Base-by-base conservation (phyloP, 2,888 invertebrate genomes). In the Tenthredo livida region DNA sequence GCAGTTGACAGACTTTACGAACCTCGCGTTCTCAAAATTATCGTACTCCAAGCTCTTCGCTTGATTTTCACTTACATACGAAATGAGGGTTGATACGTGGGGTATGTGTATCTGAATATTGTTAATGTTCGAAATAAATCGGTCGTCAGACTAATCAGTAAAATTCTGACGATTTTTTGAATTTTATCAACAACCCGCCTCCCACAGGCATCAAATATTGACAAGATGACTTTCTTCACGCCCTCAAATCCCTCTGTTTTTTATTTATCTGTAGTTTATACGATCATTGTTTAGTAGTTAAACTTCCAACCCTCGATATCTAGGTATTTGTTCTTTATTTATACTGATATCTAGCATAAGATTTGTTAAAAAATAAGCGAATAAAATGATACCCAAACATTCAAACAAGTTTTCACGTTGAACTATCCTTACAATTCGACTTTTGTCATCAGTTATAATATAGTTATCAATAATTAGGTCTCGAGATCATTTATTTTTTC, bases 1-100 rank as follows among this genome's bases (percentile, higher is more conserved):
- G 88, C 93, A 94, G 47, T 94, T 95, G 67, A 91, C 93, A n/a
- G 94, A 94, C 47, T 89, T 95, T 67, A 92, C 94, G 29, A 96
- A 96, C 89, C 92, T 95, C 72, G 94, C 95, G 89, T 93, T 95
- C 85, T 91, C 93, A 1, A 91, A 92, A 87, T 72, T 93, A 12
- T 89, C 93, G 2, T 92, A 90, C 85, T 88, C 91, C 17, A 88
- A 90, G 73, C 86, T 89, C 17, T 93, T 93, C 86, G 92, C 93
- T 80, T 93, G 87, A 80, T 50, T 54, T 3, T 29, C 6, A 67
- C 15, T 17, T 33, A 15, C 2, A 5, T 17, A 3, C 0, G 6
- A 15, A 15, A 33, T 15, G 7, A 67, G 67, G 33, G 33, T 47
- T 67, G 10, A 33, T 17, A 17, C 25, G 33, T 67, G 67, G 33